Base-by-base conservation (phyloP, 92 coral and sea anemone species). In the Blastomussa wellsi region DNA sequence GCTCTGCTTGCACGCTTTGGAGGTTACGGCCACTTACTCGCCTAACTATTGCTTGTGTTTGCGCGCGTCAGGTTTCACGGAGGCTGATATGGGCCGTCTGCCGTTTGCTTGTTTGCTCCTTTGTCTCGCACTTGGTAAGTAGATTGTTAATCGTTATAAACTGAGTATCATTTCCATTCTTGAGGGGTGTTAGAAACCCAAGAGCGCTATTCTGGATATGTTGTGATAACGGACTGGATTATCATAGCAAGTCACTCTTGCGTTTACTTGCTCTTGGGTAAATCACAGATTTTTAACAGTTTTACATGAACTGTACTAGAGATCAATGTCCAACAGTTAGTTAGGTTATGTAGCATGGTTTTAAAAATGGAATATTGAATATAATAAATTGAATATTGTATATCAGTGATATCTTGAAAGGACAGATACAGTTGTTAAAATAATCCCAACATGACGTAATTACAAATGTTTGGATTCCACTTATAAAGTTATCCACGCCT, bases 371-470 rank as follows among this genome's bases (percentile, higher is more conserved):
- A 44, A 42, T n/a, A 80, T 26, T 60, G 42, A 32, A 38, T 31
- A 22, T 28, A n/a, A n/a, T n/a, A n/a, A n/a, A n/a, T n/a, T 17
- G 9, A 44, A 42, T n/a, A 80, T 26, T 60, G 42, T 48, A 38
- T 31, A 22, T 28, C 62, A 49, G 48, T 48, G 24, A 44, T 66
- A 29, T 28, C 64, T 59, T 66, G 26, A 32, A 16, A 53, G 22
- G 41, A 26, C 74, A 39, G 57, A 17, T 68, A 49, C 33, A 68
- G 68, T 51, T 81, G 38, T n/a, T 42, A 81, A 70, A 68, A 81
- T 81, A 68, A 69, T 81, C 85, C 48, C 85, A 36, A 81, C 85
- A 81, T 81, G 85, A 81, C 85, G 77, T 81, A 81, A 81, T 68
- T 81, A 66, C 29, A 39, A 67, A 29, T 10, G 48, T 49, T 16